A percentile compares a stretch with the other conserved stretches of the same genome.
These are phyloP conservation scores for Mnemiopsis leidyi DNA, from an alignment of 37 sponge, comb jelly and placozoan species.

Conservation along the genomic window DNA sequence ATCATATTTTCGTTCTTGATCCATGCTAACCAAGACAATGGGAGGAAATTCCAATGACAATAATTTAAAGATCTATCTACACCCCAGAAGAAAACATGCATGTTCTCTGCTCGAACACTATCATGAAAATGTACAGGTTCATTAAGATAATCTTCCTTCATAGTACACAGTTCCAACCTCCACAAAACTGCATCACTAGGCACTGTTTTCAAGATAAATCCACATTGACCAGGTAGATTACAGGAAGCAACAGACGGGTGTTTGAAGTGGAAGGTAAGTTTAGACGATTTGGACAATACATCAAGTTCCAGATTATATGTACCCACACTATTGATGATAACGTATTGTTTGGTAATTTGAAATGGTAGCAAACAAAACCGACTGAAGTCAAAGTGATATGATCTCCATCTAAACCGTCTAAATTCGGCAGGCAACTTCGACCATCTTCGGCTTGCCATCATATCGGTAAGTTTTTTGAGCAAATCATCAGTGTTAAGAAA, in stretches of 20 bases:
- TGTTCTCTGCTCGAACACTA: not conserved
- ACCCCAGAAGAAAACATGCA: slow-evolving; percentile 39
- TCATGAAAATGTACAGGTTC: not conserved
- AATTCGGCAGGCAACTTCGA: not conserved
- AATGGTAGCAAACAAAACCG: not conserved
- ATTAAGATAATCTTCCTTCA: not conserved
- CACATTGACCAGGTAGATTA: not conserved
- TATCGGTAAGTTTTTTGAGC: not conserved
- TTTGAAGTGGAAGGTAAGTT: not conserved
- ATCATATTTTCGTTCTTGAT: too few relatives aligned
- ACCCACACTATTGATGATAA: not conserved
- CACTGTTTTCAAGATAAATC: not conserved
- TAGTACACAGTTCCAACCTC: not conserved
- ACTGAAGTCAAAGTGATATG: not conserved
- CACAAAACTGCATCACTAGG: not conserved
- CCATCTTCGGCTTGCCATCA: not conserved
- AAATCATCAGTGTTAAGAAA: not conserved
- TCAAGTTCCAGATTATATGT: not conserved
- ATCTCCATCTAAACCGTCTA: too few relatives aligned
- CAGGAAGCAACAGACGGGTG: not conserved
- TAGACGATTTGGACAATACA: not conserved
- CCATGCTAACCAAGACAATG: too few relatives aligned
- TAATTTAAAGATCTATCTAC: too few relatives aligned
- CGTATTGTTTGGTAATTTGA: not conserved
- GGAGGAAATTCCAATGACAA: too few relatives aligned